These are phyloP conservation scores for Drosophila prolongata DNA, from an alignment of 2,888 invertebrate genomes.

Conservation along the genomic window DNA sequence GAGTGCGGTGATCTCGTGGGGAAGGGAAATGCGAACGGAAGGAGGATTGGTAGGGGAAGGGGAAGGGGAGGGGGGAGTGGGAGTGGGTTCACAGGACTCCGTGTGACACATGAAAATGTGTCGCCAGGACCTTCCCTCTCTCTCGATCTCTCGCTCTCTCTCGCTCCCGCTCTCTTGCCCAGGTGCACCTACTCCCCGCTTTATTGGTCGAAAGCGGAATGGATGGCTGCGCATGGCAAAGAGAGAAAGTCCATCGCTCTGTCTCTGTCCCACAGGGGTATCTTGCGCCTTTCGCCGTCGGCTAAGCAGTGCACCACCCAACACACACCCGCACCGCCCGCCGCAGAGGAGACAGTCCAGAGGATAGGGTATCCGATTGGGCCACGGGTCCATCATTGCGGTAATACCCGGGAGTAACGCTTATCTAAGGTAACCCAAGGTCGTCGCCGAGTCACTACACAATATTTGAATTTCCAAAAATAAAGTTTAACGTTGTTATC, in stretches of 20 bases:
- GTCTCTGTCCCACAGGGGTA: constrained; percentile 10
- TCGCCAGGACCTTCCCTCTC: constrained; percentile 23
- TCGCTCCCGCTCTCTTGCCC: constrained; percentile 1
- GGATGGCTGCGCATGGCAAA: constrained; percentile 72
- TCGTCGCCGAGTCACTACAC: neutral
- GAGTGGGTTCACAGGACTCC: constrained; percentile 6
- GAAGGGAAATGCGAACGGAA: no score
- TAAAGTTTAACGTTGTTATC: no score
- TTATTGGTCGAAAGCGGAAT: constrained; percentile 66
- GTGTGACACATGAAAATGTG: constrained; percentile 51
- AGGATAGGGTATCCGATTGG: neutral
- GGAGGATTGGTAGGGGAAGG: no score
- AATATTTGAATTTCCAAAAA: neutral
- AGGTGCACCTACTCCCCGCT: constrained; percentile 44
- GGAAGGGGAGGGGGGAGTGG: neutral
- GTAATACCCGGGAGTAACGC: neutral
- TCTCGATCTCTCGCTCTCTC: neutral
- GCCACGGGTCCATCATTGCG: neutral
- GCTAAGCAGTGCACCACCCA: constrained; percentile 38
- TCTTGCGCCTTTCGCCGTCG: constrained; percentile 26
- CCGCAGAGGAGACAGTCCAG: neutral
- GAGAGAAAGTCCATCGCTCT: constrained; percentile 32
- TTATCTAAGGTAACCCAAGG: constrained; percentile 7
- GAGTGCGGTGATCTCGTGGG: constrained; percentile 40
- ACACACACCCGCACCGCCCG: neutral